Evolutionary conservation across 2,797 vertebrate species (phyloP).

Genomic region (Enoplosus armatus): DNA sequence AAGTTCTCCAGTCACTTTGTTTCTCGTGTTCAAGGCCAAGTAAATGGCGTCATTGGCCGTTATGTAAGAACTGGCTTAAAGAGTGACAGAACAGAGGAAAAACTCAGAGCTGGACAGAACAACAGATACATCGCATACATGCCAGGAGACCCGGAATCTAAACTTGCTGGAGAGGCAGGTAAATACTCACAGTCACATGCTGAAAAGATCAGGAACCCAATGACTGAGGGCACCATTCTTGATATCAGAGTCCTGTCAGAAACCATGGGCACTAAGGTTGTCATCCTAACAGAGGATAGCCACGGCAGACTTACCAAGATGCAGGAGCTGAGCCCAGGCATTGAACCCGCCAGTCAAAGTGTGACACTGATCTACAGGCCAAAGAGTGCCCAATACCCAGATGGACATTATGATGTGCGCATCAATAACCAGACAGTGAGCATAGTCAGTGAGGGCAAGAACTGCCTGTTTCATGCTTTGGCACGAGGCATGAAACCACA

Average conservation of each 20-base stretch:
- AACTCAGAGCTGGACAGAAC: slow-evolving; percentile 34
- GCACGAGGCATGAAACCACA: slow-evolving; percentile 17
- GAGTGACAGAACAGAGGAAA: slow-evolving; percentile 19
- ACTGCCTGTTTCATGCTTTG: slow-evolving; percentile 37
- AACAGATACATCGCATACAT: slow-evolving; percentile 20
- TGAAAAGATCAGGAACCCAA: too few relatives aligned
- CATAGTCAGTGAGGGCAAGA: background rate
- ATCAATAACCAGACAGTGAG: slow-evolving; percentile 7
- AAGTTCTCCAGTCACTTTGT: slow-evolving; percentile 15
- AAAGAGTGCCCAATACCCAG: slow-evolving; percentile 33
- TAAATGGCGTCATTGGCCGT: background rate
- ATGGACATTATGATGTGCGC: slow-evolving; percentile 36
- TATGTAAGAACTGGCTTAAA: slow-evolving; percentile 7
- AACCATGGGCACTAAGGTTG: too few relatives aligned
- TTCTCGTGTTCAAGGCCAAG: background rate
- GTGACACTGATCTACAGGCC: slow-evolving; percentile 60
- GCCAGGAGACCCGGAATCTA: background rate
- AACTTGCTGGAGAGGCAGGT: background rate
- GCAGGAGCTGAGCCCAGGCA: slow-evolving; percentile 19
- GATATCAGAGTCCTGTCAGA: too few relatives aligned
- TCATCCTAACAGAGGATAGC: slow-evolving; percentile 19
- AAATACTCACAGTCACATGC: too few relatives aligned
- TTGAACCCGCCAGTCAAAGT: slow-evolving; percentile 27
- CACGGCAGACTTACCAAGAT: slow-evolving; percentile 18
- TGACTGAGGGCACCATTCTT: too few relatives aligned